Evolutionary conservation across 2,113 vertebrate genomes (phyloP).

Genomic region (Jacana jacana): DNA sequence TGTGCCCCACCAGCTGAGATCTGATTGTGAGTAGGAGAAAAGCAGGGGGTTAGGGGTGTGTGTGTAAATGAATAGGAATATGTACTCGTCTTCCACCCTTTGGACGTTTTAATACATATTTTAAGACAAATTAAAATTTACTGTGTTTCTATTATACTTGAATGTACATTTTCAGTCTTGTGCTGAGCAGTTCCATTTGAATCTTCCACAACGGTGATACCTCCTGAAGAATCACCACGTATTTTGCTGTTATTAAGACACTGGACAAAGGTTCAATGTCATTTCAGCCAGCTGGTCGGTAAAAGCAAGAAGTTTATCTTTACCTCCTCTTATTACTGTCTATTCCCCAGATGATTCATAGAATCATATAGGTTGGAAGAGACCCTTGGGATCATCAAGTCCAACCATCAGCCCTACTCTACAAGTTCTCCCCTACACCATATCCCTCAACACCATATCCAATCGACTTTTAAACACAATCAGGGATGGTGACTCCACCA

Average conservation of each 20-base stretch:
- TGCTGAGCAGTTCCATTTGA: not conserved
- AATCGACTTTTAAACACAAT: no score
- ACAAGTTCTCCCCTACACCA: no score
- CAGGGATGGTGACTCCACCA: no score
- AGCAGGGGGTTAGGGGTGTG: fast-evolving
- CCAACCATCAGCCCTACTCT: no score
- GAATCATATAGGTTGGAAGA: no score
- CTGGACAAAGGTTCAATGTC: not conserved
- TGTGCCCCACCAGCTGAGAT: not conserved
- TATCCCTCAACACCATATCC: no score
- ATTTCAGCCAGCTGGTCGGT: not conserved
- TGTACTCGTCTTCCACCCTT: not conserved
- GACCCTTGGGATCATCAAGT: no score
- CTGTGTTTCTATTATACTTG: not conserved
- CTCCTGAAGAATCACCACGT: not conserved
- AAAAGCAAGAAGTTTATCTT: not conserved
- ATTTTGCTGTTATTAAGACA: not conserved
- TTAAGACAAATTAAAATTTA: not conserved
- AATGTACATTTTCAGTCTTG: not conserved
- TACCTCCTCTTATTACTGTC: not conserved
- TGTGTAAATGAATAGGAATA: not conserved
- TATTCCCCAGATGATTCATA: not conserved
- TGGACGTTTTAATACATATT: not conserved
- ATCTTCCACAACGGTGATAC: not conserved
- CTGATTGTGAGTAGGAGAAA: not conserved